These are phyloP conservation scores for Pempheris klunzingeri DNA, from an alignment of 2,797 vertebrate genomes.

Conservation along the genomic window DNA sequence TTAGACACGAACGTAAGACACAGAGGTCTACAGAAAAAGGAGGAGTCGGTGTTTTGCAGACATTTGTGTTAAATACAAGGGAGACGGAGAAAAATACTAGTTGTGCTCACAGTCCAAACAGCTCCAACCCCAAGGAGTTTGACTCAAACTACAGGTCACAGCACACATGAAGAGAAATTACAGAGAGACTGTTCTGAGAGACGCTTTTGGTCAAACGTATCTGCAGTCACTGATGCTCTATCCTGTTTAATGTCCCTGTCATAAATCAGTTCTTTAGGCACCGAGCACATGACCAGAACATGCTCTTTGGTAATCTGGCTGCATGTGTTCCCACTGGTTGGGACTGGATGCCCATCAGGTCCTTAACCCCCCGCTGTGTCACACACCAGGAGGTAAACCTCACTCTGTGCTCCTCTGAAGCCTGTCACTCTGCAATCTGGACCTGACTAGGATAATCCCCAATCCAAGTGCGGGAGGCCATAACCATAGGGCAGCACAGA, in stretches of 20 bases:
- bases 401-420: constrained; percentile 64
- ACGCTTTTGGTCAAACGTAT: too few species aligned
- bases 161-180: constrained; percentile 44
- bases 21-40: constrained; percentile 10
- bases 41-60: constrained; percentile 6
- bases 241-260: not conserved
- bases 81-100: constrained; percentile 10
- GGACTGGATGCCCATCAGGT: constrained; percentile 6
- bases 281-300: not conserved
- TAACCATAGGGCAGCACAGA: constrained; percentile 18
- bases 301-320: constrained; percentile 13
- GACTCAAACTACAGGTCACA: constrained; percentile 19
- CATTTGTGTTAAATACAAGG: not conserved
- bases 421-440: constrained; percentile 78
- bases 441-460: constrained; percentile 77
- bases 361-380: constrained; percentile 35
- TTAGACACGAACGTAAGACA: constrained; percentile 29
- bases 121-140: constrained; percentile 22
- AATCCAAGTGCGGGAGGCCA: constrained; percentile 24
- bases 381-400: constrained; percentile 78
- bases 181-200: too few species aligned
- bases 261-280: not conserved
- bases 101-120: not conserved
- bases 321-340: constrained; percentile 19
- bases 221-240: not conserved